Evolutionary conservation across 2,797 vertebrate genomes (phyloP).

Genomic region (Enteromius anoplus): DNA sequence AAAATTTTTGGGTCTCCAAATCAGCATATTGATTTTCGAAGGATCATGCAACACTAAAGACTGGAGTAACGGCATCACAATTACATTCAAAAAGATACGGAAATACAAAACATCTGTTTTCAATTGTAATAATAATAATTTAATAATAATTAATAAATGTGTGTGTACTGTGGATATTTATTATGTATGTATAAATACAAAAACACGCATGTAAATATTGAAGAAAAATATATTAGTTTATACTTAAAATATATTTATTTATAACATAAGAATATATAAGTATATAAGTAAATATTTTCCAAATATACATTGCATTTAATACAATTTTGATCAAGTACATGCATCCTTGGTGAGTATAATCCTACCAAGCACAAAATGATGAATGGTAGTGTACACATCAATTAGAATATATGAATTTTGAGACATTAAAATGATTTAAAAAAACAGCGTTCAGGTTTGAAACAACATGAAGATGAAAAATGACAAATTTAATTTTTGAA

Average conservation of each 20-base stretch:
- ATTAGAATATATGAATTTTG: neutral
- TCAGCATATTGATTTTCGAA: neutral
- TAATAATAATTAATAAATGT: no score
- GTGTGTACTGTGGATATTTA: no score
- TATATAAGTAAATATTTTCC: neutral
- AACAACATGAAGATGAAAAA: neutral
- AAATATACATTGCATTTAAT: no score
- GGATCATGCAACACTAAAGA: neutral
- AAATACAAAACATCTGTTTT: neutral
- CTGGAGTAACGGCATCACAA: neutral
- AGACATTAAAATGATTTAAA: neutral
- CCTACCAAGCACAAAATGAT: neutral
- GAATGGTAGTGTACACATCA: neutral
- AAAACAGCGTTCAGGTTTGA: neutral
- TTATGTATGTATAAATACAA: no score
- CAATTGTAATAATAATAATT: neutral
- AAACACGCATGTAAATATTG: no score
- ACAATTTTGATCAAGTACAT: neutral
- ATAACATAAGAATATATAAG: no score
- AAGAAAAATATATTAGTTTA: no score
- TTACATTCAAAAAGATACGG: neutral
- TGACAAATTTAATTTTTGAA: neutral
- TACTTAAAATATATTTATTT: no score
- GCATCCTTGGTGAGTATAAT: neutral
- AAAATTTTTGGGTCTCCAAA: neutral